These are phyloP conservation scores for Lamprotornis superbus DNA, from an alignment of 2,113 vertebrate species.

Conservation along the genomic window DNA sequence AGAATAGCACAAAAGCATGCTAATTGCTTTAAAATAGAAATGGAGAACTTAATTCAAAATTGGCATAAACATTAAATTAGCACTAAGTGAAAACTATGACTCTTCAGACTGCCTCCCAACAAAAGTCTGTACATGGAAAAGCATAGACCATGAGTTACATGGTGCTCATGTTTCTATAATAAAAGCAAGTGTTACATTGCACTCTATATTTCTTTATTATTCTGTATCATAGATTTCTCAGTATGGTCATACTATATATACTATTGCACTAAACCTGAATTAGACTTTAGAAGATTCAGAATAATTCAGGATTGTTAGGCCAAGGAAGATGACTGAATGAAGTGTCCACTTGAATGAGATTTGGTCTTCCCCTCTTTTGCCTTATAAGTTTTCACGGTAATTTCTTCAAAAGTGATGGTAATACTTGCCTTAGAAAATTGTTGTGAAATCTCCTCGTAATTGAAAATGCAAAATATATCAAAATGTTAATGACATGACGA, in stretches of 20 bases:
- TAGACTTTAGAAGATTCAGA: neutral
- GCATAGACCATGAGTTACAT: neutral
- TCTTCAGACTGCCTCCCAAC: neutral
- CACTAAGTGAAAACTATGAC: neutral
- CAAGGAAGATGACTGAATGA: neutral
- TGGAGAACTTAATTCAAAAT: conserved; percentile 26
- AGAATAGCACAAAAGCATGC: neutral
- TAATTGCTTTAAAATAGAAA: conserved; percentile 20
- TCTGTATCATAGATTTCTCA: neutral
- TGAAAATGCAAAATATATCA: neutral
- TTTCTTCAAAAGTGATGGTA: neutral
- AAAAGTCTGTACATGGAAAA: neutral
- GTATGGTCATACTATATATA: neutral
- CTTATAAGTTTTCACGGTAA: neutral
- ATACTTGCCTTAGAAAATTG: neutral
- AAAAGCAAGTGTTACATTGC: neutral
- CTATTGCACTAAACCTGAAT: neutral
- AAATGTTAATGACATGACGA: neutral
- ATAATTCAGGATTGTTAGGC: neutral
- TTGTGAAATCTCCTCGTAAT: neutral
- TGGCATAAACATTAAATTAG: neutral
- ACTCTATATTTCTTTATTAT: neutral
- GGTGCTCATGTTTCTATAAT: neutral
- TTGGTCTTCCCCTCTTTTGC: neutral
- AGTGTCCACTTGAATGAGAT: neutral